Percentiles rank a stretch among this genome's conserved stretches.
Conservation (phyloP, 2,888 invertebrate species). For the Anticlea derivata region DNA sequence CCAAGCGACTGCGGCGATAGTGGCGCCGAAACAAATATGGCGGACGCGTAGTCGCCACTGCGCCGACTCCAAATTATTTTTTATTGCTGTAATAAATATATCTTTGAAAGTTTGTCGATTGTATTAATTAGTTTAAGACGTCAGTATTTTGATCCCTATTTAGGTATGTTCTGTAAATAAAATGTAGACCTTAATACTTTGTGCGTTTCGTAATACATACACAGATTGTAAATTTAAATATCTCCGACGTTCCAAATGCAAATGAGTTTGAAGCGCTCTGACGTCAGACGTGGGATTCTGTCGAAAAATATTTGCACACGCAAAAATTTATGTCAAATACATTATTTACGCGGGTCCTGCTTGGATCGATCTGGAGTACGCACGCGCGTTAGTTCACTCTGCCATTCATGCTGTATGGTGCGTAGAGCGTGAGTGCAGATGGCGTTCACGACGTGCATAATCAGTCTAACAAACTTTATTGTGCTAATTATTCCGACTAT, state of each 20-base stretch:
- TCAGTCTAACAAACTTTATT: slow-evolving; percentile 7
- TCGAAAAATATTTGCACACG: slow-evolving; percentile 45
- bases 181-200: too few species aligned
- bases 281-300: slow-evolving; percentile 31
- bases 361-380: slow-evolving; percentile 74
- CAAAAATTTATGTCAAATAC: slow-evolving; percentile 59
- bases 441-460: slow-evolving; percentile 43
- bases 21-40: slow-evolving; percentile 70
- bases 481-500: neutral
- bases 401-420: slow-evolving; percentile 55
- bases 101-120: slow-evolving; percentile 32
- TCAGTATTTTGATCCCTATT: too few species aligned
- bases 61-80: slow-evolving; percentile 67
- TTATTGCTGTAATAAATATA: slow-evolving; percentile 47
- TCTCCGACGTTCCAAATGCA: slow-evolving; percentile 12
- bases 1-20: slow-evolving; percentile 68
- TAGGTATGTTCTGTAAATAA: too few species aligned
- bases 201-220: neutral
- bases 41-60: slow-evolving; percentile 45
- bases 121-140: neutral
- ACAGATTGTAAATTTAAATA: neutral
- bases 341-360: slow-evolving; percentile 68
- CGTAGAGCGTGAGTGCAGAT: slow-evolving; percentile 53
- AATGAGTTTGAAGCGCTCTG: slow-evolving; percentile 36
- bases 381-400: slow-evolving; percentile 65